These are phyloP conservation scores for Carcinoscorpius rotundicauda DNA, from an alignment of 1,140 invertebrate genomes.

Conservation along the genomic window DNA sequence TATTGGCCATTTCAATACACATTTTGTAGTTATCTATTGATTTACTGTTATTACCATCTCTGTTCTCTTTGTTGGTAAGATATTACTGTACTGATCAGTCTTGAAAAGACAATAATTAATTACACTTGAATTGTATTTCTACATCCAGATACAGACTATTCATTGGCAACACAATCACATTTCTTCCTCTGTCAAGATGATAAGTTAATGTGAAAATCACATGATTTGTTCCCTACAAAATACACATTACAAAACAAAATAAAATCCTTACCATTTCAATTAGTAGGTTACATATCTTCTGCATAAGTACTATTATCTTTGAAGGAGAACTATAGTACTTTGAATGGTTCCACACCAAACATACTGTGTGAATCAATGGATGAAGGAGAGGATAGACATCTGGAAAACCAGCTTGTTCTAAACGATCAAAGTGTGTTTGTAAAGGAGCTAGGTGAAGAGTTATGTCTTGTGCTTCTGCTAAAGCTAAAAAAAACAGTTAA, in stretches of 20 bases:
- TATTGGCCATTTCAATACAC: too few species aligned
- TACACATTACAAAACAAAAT: background rate
- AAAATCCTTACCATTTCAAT: slow-evolving; percentile 44
- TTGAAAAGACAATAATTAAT: slow-evolving; percentile 4
- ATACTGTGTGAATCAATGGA: slow-evolving; percentile 67
- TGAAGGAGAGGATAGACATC: slow-evolving; percentile 59
- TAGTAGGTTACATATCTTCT: slow-evolving; percentile 79
- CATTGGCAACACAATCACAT: background rate
- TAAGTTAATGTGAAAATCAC: background rate
- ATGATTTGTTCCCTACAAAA: background rate
- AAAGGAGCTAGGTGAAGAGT: slow-evolving; percentile 72
- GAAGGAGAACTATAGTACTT: slow-evolving; percentile 78
- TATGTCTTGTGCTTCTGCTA: slow-evolving; percentile 83
- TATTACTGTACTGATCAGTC: too few species aligned
- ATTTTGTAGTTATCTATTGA: too few species aligned
- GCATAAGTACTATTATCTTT: slow-evolving; percentile 75
- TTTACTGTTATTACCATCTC: too few species aligned
- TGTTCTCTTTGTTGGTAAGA: too few species aligned
- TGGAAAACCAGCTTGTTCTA: slow-evolving; percentile 75
- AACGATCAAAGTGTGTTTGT: slow-evolving; percentile 51
- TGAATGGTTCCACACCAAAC: slow-evolving; percentile 77
- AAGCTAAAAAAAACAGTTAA: slow-evolving; percentile 37
- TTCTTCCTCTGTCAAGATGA: background rate
- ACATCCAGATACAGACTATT: slow-evolving; percentile 1
- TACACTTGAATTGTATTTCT: slow-evolving; percentile 1